A percentile compares a stretch with the other conserved stretches of the same genome.
phyloP scores from a whole-genome alignment of 2,888 invertebrate genomes.

The Drosophila robusta region DNA sequence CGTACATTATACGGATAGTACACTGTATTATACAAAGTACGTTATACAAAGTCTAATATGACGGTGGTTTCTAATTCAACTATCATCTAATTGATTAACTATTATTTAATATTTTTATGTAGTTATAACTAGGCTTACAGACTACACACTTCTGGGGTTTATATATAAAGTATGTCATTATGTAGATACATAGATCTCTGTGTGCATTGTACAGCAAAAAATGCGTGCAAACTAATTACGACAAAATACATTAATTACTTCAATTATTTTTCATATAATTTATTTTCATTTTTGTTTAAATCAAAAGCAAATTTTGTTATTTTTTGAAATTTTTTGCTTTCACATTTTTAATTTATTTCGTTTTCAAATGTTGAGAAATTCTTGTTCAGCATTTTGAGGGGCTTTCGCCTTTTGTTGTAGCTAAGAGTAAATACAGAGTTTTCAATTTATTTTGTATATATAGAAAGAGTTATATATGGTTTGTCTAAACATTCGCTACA shows the following conservation, averaged over 20 bases:
- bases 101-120: constrained; percentile 22
- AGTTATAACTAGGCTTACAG: constrained; percentile 31
- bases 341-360: constrained; percentile 50
- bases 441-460: constrained; percentile 60
- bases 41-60: constrained; percentile 77
- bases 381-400: constrained; percentile 56
- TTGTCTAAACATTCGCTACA: constrained; percentile 68
- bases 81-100: constrained; percentile 64
- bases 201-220: constrained; percentile 68
- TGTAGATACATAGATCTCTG: constrained; percentile 25
- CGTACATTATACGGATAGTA: constrained; percentile 46
- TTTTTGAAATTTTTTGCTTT: constrained; percentile 42
- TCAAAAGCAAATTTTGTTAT: constrained; percentile 59
- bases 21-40: constrained; percentile 55
- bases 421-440: constrained; percentile 73
- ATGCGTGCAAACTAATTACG: constrained; percentile 67
- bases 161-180: constrained; percentile 12
- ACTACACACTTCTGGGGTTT: constrained; percentile 16
- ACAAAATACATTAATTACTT: constrained; percentile 40
- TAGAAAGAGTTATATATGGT: constrained; percentile 60
- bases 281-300: constrained; percentile 35
- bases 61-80: constrained; percentile 79
- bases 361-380: constrained; percentile 62
- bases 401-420: constrained; percentile 34
- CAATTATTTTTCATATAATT: constrained; percentile 12